These are phyloP conservation scores for Catalaphyllia jardinei DNA, from an alignment of 64 coral and sea anemone species.

Conservation along the genomic window DNA sequence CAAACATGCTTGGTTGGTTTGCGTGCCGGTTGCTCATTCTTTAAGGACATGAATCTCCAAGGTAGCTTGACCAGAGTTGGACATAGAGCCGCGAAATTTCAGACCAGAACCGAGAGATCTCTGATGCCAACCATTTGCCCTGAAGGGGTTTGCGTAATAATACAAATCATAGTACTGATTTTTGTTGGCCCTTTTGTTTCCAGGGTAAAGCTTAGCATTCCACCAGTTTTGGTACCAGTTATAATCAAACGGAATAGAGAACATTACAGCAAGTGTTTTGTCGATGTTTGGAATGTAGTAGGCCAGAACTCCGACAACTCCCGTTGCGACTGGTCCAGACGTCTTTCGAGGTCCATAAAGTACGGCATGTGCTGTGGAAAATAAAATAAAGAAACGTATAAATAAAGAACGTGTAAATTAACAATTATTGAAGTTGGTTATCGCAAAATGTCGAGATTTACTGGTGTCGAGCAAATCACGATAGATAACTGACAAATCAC, in stretches of 20 bases:
- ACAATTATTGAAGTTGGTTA: too few species aligned
- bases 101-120: conserved; percentile 15
- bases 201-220: conserved; percentile 32
- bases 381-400: too few species aligned
- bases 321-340: neutral
- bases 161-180: conserved; percentile 31
- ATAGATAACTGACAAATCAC: too few species aligned
- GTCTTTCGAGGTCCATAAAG: neutral
- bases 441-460: too few species aligned
- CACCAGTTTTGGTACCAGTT: conserved; percentile 48
- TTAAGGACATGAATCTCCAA: too few species aligned
- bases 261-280: conserved; percentile 38
- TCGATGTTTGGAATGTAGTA: neutral
- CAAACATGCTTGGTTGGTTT: too few species aligned
- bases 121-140: neutral
- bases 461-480: too few species aligned
- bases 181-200: neutral
- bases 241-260: conserved; percentile 59
- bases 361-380: too few species aligned
- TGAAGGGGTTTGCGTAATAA: neutral
- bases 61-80: conserved; percentile 6
- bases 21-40: too few species aligned
- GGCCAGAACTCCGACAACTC: neutral
- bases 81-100: conserved; percentile 24
- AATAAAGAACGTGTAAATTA: too few species aligned